These are phyloP conservation scores for Bubalus kerabau DNA, from an alignment of 2,113 vertebrate species.

Conservation along the genomic window DNA sequence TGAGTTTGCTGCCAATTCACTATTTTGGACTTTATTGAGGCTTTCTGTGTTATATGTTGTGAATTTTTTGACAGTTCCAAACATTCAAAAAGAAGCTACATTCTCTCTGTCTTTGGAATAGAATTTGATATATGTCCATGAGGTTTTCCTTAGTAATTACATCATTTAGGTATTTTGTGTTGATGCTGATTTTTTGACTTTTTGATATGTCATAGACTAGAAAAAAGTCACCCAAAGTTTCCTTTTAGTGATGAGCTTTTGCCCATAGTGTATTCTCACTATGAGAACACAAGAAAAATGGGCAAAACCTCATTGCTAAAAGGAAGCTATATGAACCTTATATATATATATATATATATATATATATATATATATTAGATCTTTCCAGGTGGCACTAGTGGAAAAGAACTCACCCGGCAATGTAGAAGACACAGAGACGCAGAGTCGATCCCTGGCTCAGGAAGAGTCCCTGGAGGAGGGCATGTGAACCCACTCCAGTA, in stretches of 20 bases:
- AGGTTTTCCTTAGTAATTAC: neutral
- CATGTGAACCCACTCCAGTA: neutral
- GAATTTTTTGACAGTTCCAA: neutral
- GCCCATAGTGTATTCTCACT: neutral
- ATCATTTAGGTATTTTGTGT: neutral
- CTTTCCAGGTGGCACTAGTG: neutral
- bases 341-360: neutral
- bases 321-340: neutral
- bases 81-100: neutral
- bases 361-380: neutral
- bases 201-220: neutral
- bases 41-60: neutral
- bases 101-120: neutral
- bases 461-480: neutral
- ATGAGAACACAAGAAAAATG: too few relatives aligned
- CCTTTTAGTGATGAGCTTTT: neutral
- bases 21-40: neutral
- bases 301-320: neutral
- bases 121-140: neutral
- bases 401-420: neutral
- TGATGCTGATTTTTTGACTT: neutral
- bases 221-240: neutral
- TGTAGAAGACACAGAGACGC: accelerated
- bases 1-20: neutral
- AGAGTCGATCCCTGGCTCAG: neutral